phyloP scores from a whole-genome alignment of 30 jellyfish, hydroid and myxozoan genomes.

The Rhopilema esculentum region DNA sequence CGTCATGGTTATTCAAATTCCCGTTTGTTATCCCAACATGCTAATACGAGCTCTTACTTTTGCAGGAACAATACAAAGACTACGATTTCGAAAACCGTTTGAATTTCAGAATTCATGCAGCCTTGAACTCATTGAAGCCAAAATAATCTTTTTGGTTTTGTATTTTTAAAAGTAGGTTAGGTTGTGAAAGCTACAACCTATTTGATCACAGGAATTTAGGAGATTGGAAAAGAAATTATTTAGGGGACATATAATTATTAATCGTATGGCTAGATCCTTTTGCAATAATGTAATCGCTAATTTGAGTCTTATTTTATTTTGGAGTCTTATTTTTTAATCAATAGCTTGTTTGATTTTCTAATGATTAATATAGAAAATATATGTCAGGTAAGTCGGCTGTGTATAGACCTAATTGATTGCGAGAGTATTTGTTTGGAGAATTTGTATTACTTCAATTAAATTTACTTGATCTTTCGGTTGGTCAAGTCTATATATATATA shows the following conservation, averaged over 20 bases:
- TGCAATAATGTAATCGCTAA: neutral
- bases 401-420: no score
- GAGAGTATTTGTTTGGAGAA: no score
- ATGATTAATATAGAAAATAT: no score
- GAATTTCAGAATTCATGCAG: slow-evolving; percentile 93
- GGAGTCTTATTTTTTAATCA: neutral
- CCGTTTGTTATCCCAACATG: neutral
- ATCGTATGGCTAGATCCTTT: no score
- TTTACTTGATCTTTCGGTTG: no score
- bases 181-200: neutral
- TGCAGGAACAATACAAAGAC: slow-evolving; percentile 81
- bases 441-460: no score
- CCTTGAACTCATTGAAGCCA: slow-evolving; percentile 67
- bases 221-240: no score
- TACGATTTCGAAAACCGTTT: slow-evolving; percentile 92
- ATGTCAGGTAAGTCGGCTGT: no score
- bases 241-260: no score
- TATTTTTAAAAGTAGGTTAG: neutral
- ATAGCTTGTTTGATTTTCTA: no score
- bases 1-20: neutral
- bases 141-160: neutral
- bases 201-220: neutral
- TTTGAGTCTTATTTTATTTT: neutral
- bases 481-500: no score
- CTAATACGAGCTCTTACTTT: neutral